Base-by-base conservation (phyloP, 2,113 vertebrate genomes). In the Cyanoramphus novaezelandiae region DNA sequence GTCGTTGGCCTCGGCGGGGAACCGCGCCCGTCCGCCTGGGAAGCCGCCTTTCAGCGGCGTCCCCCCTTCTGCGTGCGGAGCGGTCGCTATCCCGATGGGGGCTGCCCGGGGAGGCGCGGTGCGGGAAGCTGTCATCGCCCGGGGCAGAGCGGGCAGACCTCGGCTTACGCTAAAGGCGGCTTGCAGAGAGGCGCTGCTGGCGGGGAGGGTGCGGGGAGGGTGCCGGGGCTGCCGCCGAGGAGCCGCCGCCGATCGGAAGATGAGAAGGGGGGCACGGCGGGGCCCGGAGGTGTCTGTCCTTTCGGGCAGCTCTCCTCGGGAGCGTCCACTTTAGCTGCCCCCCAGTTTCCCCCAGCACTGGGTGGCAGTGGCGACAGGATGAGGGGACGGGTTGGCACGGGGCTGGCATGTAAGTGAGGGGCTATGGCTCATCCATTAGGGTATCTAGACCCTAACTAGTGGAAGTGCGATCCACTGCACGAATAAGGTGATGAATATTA, bases 51-150 rank as follows among this genome's bases (percentile, higher is more conserved):
- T 8, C 55, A 20, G 62, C 8, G 14, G 7, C 4, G 59, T 2
- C 7, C 11, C 35, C 37, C 13, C 59, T 2, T 17, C 44, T 10
- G 3, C 59, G 17, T 31, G 65, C 49, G 3, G 25, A 41, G 29
- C 41, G 9, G 63, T 6, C 52, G 69, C 21, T 67, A 16, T 39
- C 41, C 5, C 10, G 7, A 2, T 7, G 52, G 47, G 35, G 5
- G 29, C 52, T 43, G 88, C 57, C 47, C 33, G 2, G 9, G 33
- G 4, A 25, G 27, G 17, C 25, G 70, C 27, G 12, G 47, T 4
- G 43, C 27, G 37, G 59, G 14, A 3, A 4, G 17, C 23, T 5
- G 24, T 2, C 15, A 2, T 0, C 1, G 12, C 55, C 29, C 16
- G 2, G 8, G 9, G 60, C 16, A 46, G 13, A 10, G 39, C 14